Base-by-base conservation (phyloP, 2,888 invertebrate species). In the Phasia obesa region DNA sequence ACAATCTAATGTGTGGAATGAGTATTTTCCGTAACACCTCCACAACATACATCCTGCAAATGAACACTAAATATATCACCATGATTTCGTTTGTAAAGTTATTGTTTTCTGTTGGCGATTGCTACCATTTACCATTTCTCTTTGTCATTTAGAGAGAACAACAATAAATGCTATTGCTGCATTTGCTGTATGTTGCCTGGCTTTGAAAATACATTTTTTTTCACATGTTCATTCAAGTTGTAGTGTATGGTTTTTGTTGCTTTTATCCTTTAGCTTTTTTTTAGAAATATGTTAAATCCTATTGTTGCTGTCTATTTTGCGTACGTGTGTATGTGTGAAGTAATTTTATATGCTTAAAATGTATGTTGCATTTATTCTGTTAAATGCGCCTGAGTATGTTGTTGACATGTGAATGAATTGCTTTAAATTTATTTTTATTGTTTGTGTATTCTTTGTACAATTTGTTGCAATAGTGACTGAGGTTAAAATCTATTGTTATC, bases 1-100 rank as follows among this genome's bases (percentile, higher is more conserved):
- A 90, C 90, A 88, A 87, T 89, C 88, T 89, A 90, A 89, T 89
- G 89, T 90, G 55, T 67, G 60, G 60, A 70, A 71, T 67, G 77
- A 38, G 70, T 57, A 38, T 27, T 44, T 23, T 78, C 31, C 47
- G 27, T 75, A 60, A 62, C 62, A 60, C 65, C 65, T 55, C 77
- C 71, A 55, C 71, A 57, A 21, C 25, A 25, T 21, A 17, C 44
- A 65, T 53, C 38, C 67, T 59, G 64, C 25, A 44, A 9, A 23
- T 15, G 44, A 31, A 42, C 23, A 62, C 13, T 59, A 59, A 81
- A 69, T 53, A 78, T 82, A 78, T 81, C 74, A 74, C 82, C 64
- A 49, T 35, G 57, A 78, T 81, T 77, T 64, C 49, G 67, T 82
- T 78, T 78, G 69, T 74, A 74, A 64, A 73, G 82, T 78, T 78